These are phyloP conservation scores for Hecatera dysodea DNA, from an alignment of 2,888 invertebrate species.

Conservation along the genomic window DNA sequence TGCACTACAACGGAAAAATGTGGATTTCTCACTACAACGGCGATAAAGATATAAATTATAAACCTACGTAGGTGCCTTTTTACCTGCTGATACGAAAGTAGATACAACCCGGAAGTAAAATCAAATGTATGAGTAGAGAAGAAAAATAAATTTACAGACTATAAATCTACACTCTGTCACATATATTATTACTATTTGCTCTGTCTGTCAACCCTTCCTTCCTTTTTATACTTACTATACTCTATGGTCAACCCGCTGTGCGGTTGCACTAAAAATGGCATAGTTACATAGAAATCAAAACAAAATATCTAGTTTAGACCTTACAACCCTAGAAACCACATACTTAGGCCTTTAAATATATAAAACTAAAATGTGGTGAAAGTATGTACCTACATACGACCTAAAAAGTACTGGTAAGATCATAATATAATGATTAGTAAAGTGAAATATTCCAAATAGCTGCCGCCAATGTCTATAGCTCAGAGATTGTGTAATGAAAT, in stretches of 20 bases:
- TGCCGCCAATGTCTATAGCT: slow-evolving; percentile 76
- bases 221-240: too few relatives aligned
- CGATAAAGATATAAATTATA: too few relatives aligned
- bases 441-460: slow-evolving; percentile 12
- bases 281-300: not conserved
- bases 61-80: not conserved
- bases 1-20: too few relatives aligned
- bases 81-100: not conserved
- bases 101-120: not conserved
- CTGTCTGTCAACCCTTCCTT: too few relatives aligned
- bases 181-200: too few relatives aligned
- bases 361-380: slow-evolving; percentile 18
- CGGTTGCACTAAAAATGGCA: slow-evolving; percentile 21
- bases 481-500: slow-evolving; percentile 79
- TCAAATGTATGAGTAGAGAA: not conserved
- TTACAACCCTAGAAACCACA: too few relatives aligned
- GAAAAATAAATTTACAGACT: slow-evolving; percentile 8
- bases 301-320: not conserved
- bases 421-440: slow-evolving; percentile 11
- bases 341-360: not conserved
- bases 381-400: not conserved
- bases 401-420: slow-evolving; percentile 3
- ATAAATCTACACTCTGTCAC: not conserved
- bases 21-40: too few relatives aligned
- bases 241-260: too few relatives aligned